Evolutionary conservation across 2,888 invertebrate genomes (phyloP), one percentile per base, ranked within the genome.

Genomic region (Oscheius onirici): DNA sequence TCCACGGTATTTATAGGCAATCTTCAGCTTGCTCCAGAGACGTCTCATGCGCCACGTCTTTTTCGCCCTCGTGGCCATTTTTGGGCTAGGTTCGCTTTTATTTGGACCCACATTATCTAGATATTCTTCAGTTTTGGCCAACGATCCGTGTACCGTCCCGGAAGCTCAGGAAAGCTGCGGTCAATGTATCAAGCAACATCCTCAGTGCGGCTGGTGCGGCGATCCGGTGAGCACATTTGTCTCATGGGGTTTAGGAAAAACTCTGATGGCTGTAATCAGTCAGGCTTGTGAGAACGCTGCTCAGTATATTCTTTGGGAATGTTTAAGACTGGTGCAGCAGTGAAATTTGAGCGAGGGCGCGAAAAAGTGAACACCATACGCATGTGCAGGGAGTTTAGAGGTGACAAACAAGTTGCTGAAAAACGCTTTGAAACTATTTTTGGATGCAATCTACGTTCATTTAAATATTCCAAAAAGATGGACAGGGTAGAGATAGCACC

Each of bases 181-280:
- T 15, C 77, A 79, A 40, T 86, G 86, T 46, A 83, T 83, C 40
- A 80, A 85, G 60, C 71, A 79, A 28, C 75, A 82, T 69, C 74
- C 76, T 11, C 81, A 82, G 24, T 85, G 85, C 61, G 84, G 80
- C 41, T 86, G 85, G 85, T 85, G 85, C 63, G 76, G 75, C 5
- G 84, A 84, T 44, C 82, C 83, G 52, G 84, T 84, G 71, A 63
- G 73, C 34, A 28, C 46, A 43, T 44, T 61, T 44, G n/a, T 51
- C 49, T 51, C 15, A 28, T 13, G 15, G 20, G 20, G 20, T n/a
- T 20, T 54, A n/a, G n/a, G 24, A 17, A 24, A 22, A 60, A 43
- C 43, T 15, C 15, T 34, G 6, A n/a, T n/a, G 55, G 28, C 26
- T 55, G 55, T 55, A 55, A 55, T n/a, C 26, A n/a, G 28, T 24